A percentile compares a stretch with the other conserved stretches of the same genome.
Conservation (phyloP, 1,140 invertebrate genomes). For the Cydia pomonella region DNA sequence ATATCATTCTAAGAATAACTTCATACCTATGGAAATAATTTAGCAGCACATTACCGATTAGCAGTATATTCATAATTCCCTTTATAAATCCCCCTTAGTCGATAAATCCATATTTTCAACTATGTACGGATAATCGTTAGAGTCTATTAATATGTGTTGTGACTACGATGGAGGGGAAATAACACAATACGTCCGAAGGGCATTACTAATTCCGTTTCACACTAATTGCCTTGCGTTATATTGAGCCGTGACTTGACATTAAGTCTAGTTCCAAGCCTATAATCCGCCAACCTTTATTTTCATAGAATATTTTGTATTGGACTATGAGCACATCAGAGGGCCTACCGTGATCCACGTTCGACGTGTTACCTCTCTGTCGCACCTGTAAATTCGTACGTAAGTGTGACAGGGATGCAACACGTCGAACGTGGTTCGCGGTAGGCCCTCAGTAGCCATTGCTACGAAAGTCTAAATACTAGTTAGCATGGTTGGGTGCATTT, state of each 20-base stretch:
- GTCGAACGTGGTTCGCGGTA: too few relatives aligned
- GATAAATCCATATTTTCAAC: neutral
- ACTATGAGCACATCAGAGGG: neutral
- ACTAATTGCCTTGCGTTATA: conserved; percentile 15
- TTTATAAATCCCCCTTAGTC: neutral
- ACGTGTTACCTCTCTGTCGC: too few relatives aligned
- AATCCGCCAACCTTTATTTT: neutral
- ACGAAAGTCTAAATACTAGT: too few relatives aligned
- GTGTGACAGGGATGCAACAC: too few relatives aligned
- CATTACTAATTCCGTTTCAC: conserved; percentile 11
- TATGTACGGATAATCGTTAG: neutral
- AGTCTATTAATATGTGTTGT: neutral
- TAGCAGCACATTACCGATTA: neutral
- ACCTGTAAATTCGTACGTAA: too few relatives aligned
- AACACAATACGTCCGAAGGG: conserved; percentile 4
- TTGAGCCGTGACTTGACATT: neutral
- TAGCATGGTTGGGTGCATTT: too few relatives aligned
- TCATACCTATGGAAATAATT: too few relatives aligned
- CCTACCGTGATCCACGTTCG: too few relatives aligned
- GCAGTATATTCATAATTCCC: conserved; percentile 3
- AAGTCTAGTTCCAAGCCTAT: neutral
- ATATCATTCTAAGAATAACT: too few relatives aligned
- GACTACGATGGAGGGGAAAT: neutral
- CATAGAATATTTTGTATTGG: neutral
- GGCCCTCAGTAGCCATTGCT: neutral